Evolutionary conservation across 2,113 vertebrate species (phyloP).

Genomic region (Crotalus horridus): DNA sequence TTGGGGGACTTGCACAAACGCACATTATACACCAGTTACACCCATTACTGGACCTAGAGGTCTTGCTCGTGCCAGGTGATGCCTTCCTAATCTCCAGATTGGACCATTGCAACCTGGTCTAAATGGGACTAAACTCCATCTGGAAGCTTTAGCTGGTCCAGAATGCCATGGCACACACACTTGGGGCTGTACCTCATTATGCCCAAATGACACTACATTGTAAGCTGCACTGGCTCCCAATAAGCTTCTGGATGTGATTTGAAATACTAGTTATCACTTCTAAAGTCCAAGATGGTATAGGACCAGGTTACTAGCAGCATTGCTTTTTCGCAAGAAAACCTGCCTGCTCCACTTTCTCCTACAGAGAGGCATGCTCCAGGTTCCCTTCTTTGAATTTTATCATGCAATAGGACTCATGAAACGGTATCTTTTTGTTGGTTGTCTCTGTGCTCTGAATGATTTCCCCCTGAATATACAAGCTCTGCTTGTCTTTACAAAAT

Average conservation of each 20-base stretch:
- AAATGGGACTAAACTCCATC: not conserved
- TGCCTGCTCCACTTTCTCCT: not conserved
- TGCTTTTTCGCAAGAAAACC: not conserved
- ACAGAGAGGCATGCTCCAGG: not conserved
- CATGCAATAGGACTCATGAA: not conserved
- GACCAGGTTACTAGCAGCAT: not conserved
- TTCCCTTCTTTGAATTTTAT: not conserved
- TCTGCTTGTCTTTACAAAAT: not conserved
- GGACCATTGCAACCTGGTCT: not conserved
- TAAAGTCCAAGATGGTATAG: not conserved
- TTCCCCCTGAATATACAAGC: not conserved
- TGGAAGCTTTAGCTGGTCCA: not conserved
- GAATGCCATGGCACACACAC: not conserved
- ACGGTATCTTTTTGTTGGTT: not conserved
- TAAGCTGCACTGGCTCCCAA: not conserved
- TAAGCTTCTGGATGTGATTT: not conserved
- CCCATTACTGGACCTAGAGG: no score
- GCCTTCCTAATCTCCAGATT: not conserved
- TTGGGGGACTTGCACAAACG: no score
- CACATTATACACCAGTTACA: no score
- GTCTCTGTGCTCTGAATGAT: not conserved
- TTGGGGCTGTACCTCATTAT: not conserved
- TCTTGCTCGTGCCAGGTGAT: not conserved
- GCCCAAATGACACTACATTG: not conserved
- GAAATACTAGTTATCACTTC: not conserved